These are phyloP conservation scores for Pseudococcus longispinus DNA, from an alignment of 2,888 invertebrate genomes.

Conservation along the genomic window DNA sequence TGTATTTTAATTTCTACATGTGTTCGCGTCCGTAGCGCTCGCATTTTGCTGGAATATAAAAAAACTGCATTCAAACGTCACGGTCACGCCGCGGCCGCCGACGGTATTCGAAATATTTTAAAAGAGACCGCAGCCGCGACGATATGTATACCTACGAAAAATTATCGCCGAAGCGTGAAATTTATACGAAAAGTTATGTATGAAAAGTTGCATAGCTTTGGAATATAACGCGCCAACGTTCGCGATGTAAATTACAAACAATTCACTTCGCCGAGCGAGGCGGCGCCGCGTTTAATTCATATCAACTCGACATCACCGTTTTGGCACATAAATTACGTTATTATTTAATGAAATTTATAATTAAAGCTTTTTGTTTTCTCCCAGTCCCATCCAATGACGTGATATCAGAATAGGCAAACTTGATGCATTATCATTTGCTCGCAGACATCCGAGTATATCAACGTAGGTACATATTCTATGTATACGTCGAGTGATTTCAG, in stretches of 20 bases:
- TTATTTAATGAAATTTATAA: conserved; percentile 31
- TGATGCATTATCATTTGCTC: neutral
- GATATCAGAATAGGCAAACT: neutral
- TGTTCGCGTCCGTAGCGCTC: conserved; percentile 7
- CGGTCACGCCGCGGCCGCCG: neutral
- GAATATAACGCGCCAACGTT: neutral
- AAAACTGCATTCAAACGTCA: conserved; percentile 24
- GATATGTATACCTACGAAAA: neutral
- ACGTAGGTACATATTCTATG: too few species aligned
- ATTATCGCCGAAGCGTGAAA: conserved; percentile 9
- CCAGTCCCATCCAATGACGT: neutral
- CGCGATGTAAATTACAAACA: neutral
- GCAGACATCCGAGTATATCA: neutral
- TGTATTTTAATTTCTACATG: conserved; percentile 52
- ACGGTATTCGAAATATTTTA: conserved; percentile 6
- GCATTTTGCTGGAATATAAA: neutral
- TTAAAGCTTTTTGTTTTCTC: conserved; percentile 31
- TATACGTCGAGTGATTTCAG: neutral
- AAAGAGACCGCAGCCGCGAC: conserved; percentile 2
- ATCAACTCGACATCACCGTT: conserved; percentile 16
- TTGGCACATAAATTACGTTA: neutral
- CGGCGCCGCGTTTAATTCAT: neutral
- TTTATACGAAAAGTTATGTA: conserved; percentile 5
- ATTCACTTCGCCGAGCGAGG: neutral
- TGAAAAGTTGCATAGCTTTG: conserved; percentile 17